Base-by-base conservation (phyloP, 92 coral and sea anemone genomes). In the Virgularia gustaviana region DNA sequence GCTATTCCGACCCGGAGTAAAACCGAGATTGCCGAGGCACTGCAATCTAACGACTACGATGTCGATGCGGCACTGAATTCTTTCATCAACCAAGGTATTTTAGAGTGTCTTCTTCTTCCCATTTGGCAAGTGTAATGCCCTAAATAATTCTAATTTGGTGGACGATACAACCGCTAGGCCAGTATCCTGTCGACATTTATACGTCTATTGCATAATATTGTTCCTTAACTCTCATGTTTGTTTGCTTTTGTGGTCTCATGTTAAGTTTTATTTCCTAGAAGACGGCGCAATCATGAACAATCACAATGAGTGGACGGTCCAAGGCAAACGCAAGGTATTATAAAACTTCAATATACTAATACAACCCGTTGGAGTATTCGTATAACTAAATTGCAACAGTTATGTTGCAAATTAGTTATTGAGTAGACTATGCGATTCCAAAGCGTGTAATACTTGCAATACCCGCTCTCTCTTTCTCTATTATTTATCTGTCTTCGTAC, bases 21-120 rank as follows among this genome's bases (percentile, higher is more conserved):
- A 72, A 83, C 79, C 71, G 96, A 94, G 79, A 84, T 94, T 39
- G 81, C 89, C 22, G 65, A 89, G 58, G 90, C 89, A 24, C 64
- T 94, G 53, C 99, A 94, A 44, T 83, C 99, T n/a, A 86, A 90
- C 43, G 99, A 94, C 55, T 77, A 89, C 90, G 79, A 89, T 49
- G 90, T 94, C 35, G 96, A 87, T 36, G 81, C 81, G 57, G 89
- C 99, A 51, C 83, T 94, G 51, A 63, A 83, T 33, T 81, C 85
- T 37, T 94, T 94, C 77, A 71, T 85, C 33, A n/a, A n/a, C n/a
- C n/a, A n/a, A n/a, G n/a, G n/a, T n/a, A n/a, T n/a, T n/a, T n/a
- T n/a, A n/a, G 49, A 57, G 44, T 45, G n/a, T 39, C 53, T 10
- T 36, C 44, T 54, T 54, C 64, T 71, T 13, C 11, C 27, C 18